Evolutionary conservation across 2,113 vertebrate species (phyloP).

Genomic region (Hucho hucho): DNA sequence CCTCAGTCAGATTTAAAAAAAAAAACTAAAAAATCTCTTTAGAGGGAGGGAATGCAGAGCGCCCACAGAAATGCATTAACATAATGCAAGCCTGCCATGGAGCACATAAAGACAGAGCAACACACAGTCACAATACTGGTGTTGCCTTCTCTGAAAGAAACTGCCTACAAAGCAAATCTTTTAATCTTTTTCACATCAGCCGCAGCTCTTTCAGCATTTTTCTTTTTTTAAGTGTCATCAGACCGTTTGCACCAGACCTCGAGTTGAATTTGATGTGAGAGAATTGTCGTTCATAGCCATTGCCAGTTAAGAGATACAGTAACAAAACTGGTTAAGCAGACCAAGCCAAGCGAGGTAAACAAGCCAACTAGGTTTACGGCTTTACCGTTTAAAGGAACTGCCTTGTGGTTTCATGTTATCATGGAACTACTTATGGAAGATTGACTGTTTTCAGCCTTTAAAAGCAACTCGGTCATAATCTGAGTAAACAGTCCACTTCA

Average conservation of each 20-base stretch:
- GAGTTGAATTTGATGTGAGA: neutral
- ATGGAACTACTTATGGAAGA: neutral
- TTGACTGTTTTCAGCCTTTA: neutral
- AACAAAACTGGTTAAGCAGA: neutral
- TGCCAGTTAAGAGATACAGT: neutral
- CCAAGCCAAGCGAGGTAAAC: neutral
- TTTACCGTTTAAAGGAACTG: neutral
- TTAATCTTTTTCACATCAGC: conserved; percentile 38
- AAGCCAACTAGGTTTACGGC: neutral
- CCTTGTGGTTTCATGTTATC: conserved; percentile 1
- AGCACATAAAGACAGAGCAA: conserved; percentile 24
- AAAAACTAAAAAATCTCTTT: conserved; percentile 45
- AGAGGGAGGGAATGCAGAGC: conserved; percentile 36
- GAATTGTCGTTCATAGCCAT: neutral
- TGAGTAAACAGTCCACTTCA: neutral
- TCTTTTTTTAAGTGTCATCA: conserved; percentile 9
- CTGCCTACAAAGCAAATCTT: conserved; percentile 55
- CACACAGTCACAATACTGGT: conserved; percentile 40
- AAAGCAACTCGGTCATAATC: conserved; percentile 1
- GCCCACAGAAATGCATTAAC: conserved; percentile 49
- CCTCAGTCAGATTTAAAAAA: conserved; percentile 63
- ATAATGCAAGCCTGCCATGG: conserved; percentile 65
- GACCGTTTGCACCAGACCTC: neutral
- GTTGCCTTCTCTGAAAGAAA: conserved; percentile 45
- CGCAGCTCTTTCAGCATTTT: conserved; percentile 9